Conservation (phyloP, 1,140 invertebrate genomes). For the Trypoxylus dichotomus region DNA sequence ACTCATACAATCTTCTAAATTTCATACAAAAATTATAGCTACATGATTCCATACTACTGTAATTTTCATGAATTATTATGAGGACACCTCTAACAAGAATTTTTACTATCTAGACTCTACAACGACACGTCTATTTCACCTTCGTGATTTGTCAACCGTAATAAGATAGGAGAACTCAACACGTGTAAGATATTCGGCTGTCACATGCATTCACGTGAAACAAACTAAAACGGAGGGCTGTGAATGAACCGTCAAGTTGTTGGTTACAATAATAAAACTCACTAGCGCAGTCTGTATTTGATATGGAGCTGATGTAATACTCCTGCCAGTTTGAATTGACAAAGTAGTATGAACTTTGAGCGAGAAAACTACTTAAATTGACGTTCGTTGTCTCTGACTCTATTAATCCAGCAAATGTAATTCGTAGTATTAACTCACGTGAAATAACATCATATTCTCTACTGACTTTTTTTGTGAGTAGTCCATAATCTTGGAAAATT, state of each 20-base stretch:
- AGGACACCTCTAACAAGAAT: too few species aligned
- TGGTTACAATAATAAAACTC: neutral
- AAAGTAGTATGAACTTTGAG: constrained; percentile 11
- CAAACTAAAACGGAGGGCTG: neutral
- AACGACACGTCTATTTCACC: too few species aligned
- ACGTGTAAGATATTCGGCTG: neutral
- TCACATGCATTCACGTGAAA: neutral
- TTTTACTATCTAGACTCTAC: too few species aligned
- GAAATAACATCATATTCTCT: too few species aligned
- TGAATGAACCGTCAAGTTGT: neutral
- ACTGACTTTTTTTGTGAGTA: too few species aligned
- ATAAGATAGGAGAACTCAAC: neutral
- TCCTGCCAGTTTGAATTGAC: neutral
- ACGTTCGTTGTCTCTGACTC: neutral
- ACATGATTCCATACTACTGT: too few species aligned
- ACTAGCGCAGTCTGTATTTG: neutral
- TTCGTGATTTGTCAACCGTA: neutral
- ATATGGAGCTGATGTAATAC: constrained; percentile 14
- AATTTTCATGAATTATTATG: too few species aligned
- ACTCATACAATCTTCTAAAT: too few species aligned
- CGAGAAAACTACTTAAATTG: neutral
- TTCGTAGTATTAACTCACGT: too few species aligned
- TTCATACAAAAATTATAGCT: too few species aligned
- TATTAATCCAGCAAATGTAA: neutral
- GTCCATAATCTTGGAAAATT: too few species aligned